Evolutionary conservation across 2,113 vertebrate species (phyloP).

Genomic region (Rattus rattus): DNA sequence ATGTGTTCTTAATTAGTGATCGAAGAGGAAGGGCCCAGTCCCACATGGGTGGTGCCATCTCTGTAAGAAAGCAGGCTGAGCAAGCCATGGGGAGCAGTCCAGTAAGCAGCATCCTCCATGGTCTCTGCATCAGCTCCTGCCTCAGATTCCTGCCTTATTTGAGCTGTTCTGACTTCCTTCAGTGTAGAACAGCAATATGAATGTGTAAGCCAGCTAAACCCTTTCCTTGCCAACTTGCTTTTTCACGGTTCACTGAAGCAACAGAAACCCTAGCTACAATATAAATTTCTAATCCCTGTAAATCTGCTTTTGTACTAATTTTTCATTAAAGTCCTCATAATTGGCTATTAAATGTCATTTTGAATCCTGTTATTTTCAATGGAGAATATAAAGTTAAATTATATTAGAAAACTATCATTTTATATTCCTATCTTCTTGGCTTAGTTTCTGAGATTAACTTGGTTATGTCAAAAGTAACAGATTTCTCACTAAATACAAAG

Average conservation of each 20-base stretch:
- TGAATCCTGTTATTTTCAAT: neutral
- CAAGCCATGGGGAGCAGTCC: too few relatives aligned
- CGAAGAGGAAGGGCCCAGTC: neutral
- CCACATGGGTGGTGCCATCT: neutral
- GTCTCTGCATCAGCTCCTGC: neutral
- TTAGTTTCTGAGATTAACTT: slow-evolving; percentile 6
- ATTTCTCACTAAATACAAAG: neutral
- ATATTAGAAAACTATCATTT: slow-evolving; percentile 6
- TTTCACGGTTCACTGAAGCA: neutral
- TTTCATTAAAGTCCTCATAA: neutral
- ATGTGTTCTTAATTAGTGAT: neutral
- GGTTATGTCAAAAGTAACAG: neutral
- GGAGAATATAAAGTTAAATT: neutral
- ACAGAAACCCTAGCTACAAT: neutral
- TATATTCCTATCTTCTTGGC: neutral
- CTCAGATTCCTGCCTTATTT: neutral
- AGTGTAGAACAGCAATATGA: neutral
- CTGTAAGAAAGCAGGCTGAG: neutral
- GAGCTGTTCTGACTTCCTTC: neutral
- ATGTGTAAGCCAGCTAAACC: neutral
- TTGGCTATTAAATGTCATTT: neutral
- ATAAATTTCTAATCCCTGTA: neutral
- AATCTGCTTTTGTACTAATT: neutral
- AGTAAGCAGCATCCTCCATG: neutral
- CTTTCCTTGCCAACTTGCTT: neutral